Conservation (phyloP, 1,140 invertebrate species). For the Gyrodactylus salaris region DNA sequence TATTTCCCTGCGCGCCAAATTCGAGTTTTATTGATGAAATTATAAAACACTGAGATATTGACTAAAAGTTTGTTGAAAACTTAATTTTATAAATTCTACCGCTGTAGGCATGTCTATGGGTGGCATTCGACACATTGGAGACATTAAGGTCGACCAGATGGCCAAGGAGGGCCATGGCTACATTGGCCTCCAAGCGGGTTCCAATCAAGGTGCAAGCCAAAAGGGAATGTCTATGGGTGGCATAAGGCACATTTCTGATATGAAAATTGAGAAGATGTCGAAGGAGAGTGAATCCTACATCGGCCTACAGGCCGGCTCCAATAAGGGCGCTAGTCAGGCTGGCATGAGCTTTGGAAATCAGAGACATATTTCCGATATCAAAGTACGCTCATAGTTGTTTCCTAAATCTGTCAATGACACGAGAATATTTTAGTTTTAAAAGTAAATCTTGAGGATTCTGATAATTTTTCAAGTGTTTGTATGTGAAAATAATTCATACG, state of each 20-base stretch:
- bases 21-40: not conserved
- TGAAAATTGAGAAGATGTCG: slow-evolving; percentile 11
- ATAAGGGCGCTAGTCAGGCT: slow-evolving; percentile 35
- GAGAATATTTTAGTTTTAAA: too few relatives aligned
- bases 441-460: too few relatives aligned
- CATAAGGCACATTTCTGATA: slow-evolving; percentile 11
- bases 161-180: slow-evolving; percentile 30
- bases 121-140: slow-evolving; percentile 15
- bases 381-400: not conserved
- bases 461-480: too few relatives aligned
- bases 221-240: slow-evolving; percentile 51
- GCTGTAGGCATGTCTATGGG: slow-evolving; percentile 14
- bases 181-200: slow-evolving; percentile 56
- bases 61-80: not conserved
- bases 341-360: slow-evolving; percentile 11
- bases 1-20: not conserved
- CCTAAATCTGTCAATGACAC: too few relatives aligned
- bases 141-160: slow-evolving; percentile 14
- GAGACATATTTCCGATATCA: slow-evolving; percentile 9
- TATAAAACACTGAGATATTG: not conserved
- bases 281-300: slow-evolving; percentile 36
- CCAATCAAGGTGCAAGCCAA: slow-evolving; percentile 33
- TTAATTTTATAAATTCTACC: not conserved
- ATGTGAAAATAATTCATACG: too few relatives aligned
- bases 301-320: slow-evolving; percentile 42